Evolutionary conservation across 2,797 vertebrate species (phyloP), one percentile per base, ranked within the genome.

Genomic region (Sebastes nivosus): DNA sequence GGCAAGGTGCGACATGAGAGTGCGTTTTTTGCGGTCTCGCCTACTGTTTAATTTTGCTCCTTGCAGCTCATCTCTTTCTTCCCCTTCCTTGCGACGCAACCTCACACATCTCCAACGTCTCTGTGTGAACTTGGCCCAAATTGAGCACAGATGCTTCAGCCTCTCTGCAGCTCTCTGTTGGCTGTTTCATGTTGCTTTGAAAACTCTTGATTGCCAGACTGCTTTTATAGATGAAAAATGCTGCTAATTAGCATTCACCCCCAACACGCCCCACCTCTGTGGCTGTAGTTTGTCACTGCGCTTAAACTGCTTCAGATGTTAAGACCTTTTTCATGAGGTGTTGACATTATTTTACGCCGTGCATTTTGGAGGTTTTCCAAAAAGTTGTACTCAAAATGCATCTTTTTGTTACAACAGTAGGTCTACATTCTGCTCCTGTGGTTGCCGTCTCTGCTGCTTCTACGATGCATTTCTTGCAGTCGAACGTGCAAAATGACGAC

Each of bases 81-180:
- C 63, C 34, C 71, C 50, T 78, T 9, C 27, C 8, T 65, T 5
- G 9, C 25, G 67, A 77, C 60, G 20, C 60, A 38, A 74, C 67
- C 79, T 88, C 84, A 79, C 84, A 55, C 50, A 52, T 88, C 74
- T 77, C 8, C 13, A 29, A 8, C 32, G 34, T 75, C 85, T 81
- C 69, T 34, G 70, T 61, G 72, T 87, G 82, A 83, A 67, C 86
- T 81, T 4, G n/a, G 29, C 65, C 58, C 34, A 91, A 92, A 93
- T 93, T 88, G 87, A 88, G 81, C 80, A 75, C 92, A 93, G 92
- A 91, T 92, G 92, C 87, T 14, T 61, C 68, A 4, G 75, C 75
- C 60, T 30, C 75, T 25, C 22, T 11, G 80, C 85, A 27, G 57
- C 77, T 78, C 84, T 52, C 36, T 14, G 79, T 36, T 52, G 3